Percentiles rank a stretch among this genome's conserved stretches.
Conservation (phyloP, 2,888 invertebrate species). For the Caenorhabditis uteleia region DNA sequence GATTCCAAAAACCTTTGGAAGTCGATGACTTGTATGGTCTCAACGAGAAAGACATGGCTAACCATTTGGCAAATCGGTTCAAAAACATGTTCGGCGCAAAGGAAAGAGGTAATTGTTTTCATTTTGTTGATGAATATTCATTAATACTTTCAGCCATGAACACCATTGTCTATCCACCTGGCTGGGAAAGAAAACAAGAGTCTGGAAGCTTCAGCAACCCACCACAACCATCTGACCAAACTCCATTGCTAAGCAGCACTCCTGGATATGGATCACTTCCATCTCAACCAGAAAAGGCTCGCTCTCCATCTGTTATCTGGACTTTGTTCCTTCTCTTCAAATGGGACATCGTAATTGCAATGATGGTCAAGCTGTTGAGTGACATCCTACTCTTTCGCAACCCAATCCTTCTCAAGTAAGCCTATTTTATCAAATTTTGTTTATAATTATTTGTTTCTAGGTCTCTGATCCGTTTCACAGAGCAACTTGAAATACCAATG, state of each 20-base stretch:
- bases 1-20: conserved; percentile 64
- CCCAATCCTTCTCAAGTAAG: conserved; percentile 63
- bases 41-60: conserved; percentile 62
- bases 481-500: conserved; percentile 57
- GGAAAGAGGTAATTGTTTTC: too few relatives aligned
- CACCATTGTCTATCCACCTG: too few relatives aligned
- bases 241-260: conserved; percentile 40
- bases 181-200: too few relatives aligned
- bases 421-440: too few relatives aligned
- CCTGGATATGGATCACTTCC: conserved; percentile 41
- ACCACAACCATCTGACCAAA: conserved; percentile 15
- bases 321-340: conserved; percentile 61
- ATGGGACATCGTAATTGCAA: conserved; percentile 62
- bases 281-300: not conserved
- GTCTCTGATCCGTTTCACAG: conserved; percentile 63
- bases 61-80: conserved; percentile 61
- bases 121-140: too few relatives aligned
- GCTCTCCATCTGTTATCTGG: conserved; percentile 45
- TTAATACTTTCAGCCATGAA: too few relatives aligned
- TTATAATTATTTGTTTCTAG: too few relatives aligned
- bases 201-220: too few relatives aligned
- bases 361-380: conserved; percentile 58
- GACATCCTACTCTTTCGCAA: conserved; percentile 64
- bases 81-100: conserved; percentile 58
- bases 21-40: conserved; percentile 59